These are phyloP conservation scores for Branchinecta lynchi DNA, from an alignment of 1,140 invertebrate genomes.

Conservation along the genomic window DNA sequence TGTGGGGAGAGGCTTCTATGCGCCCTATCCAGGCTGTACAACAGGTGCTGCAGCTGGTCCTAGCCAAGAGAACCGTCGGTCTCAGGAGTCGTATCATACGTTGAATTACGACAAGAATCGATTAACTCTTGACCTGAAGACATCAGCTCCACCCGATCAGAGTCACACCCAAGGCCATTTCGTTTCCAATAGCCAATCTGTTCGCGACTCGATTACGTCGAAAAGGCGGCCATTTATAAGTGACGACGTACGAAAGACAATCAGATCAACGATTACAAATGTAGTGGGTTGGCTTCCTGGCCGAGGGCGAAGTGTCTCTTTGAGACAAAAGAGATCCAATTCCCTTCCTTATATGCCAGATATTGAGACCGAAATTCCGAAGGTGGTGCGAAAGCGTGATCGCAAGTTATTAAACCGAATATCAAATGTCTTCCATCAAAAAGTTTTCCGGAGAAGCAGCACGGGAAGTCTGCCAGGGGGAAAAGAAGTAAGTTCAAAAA, in stretches of 20 bases:
- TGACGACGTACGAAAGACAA: neutral
- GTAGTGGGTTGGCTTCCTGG: neutral
- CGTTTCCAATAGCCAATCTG: neutral
- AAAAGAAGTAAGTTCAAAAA: neutral
- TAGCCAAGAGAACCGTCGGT: neutral
- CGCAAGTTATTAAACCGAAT: neutral
- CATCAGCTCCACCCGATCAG: neutral
- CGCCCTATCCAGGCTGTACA: neutral
- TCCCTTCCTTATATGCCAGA: neutral
- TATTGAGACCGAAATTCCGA: neutral
- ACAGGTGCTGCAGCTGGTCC: neutral
- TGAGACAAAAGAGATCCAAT: neutral
- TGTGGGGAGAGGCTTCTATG: neutral
- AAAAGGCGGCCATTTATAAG: neutral
- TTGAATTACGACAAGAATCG: conserved; percentile 1
- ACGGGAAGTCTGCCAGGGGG: neutral
- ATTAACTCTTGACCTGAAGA: neutral
- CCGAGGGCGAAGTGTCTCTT: neutral
- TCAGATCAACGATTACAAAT: neutral
- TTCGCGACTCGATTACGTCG: neutral
- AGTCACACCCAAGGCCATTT: neutral
- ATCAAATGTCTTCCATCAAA: neutral
- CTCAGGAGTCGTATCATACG: neutral
- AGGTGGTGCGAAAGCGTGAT: neutral
- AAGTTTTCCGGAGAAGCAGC: neutral